Percentiles rank a stretch among this genome's conserved stretches.
Conservation (phyloP, 2,113 vertebrate genomes). For the Smithornis capensis region DNA sequence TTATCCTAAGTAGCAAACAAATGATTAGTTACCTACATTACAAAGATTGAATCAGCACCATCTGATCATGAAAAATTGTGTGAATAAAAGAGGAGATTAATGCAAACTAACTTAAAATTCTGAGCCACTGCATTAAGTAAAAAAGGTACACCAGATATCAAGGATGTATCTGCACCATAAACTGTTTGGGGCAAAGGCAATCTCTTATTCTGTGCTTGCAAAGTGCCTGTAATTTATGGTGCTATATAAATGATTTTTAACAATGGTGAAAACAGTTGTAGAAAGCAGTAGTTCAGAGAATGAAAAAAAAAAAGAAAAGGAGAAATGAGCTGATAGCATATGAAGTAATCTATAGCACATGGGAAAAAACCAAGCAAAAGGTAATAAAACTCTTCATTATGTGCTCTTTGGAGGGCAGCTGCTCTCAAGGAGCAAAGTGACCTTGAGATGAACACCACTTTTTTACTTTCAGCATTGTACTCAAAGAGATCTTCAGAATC, state of each 20-base stretch:
- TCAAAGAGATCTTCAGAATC: not conserved
- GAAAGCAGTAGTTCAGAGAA: not conserved
- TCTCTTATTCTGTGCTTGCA: not conserved
- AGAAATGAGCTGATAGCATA: not conserved
- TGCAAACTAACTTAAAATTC: not conserved
- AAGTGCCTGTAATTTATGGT: not conserved
- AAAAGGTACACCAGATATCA: not conserved
- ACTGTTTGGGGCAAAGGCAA: not conserved
- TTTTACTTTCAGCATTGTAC: not conserved
- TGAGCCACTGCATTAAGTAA: not conserved
- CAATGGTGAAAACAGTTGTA: not conserved
- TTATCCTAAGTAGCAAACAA: not conserved
- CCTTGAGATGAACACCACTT: not conserved
- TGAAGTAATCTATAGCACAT: not conserved
- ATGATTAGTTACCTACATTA: not conserved
- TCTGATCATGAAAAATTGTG: not conserved
- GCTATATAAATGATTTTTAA: constrained; percentile 21
- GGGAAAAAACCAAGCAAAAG: not conserved
- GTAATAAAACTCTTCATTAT: constrained; percentile 15
- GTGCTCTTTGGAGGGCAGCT: not conserved
- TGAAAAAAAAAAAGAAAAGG: not conserved
- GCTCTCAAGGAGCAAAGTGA: not conserved
- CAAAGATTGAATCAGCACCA: not conserved
- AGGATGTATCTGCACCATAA: not conserved
- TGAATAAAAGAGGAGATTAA: not conserved